Evolutionary conservation across 1,140 invertebrate genomes (phyloP).

Genomic region (Dufourea novaeangliae): DNA sequence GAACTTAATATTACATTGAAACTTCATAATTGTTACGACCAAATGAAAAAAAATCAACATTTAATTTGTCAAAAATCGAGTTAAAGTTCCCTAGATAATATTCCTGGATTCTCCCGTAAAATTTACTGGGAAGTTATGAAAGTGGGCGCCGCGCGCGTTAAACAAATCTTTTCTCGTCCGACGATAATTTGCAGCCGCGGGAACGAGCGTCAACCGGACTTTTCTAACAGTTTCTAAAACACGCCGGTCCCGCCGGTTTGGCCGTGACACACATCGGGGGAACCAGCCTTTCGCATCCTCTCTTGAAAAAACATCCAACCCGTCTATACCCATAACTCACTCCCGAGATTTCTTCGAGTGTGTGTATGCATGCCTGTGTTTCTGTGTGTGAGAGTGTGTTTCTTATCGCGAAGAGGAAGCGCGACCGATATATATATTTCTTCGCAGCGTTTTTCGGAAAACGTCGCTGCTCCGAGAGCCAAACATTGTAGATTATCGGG

Average conservation of each 20-base stretch:
- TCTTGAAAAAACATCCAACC: constrained; percentile 56
- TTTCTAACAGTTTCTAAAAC: constrained; percentile 68
- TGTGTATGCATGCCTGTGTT: no score
- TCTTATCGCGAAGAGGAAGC: constrained; percentile 26
- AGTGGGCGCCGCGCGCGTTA: constrained; percentile 20
- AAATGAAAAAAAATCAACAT: no score
- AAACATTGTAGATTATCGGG: no score
- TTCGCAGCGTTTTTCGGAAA: constrained; percentile 28
- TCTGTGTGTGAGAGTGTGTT: no score
- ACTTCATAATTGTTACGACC: no score
- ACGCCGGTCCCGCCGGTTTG: constrained; percentile 48
- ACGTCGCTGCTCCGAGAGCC: constrained; percentile 15
- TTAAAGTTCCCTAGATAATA: no score
- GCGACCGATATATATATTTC: constrained; percentile 46
- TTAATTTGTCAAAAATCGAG: no score
- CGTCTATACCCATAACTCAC: constrained; percentile 57
- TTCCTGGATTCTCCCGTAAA: no score
- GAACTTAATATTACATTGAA: no score
- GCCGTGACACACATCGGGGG: constrained; percentile 63
- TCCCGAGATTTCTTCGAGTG: constrained; percentile 30
- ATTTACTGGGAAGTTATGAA: constrained; percentile 21
- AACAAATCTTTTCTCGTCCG: constrained; percentile 29
- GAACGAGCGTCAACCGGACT: constrained; percentile 34
- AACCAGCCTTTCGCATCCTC: constrained; percentile 67
- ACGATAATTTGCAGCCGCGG: constrained; percentile 59